Evolutionary conservation across 2,113 vertebrate species (phyloP).

Genomic region (Microtus pennsylvanicus): DNA sequence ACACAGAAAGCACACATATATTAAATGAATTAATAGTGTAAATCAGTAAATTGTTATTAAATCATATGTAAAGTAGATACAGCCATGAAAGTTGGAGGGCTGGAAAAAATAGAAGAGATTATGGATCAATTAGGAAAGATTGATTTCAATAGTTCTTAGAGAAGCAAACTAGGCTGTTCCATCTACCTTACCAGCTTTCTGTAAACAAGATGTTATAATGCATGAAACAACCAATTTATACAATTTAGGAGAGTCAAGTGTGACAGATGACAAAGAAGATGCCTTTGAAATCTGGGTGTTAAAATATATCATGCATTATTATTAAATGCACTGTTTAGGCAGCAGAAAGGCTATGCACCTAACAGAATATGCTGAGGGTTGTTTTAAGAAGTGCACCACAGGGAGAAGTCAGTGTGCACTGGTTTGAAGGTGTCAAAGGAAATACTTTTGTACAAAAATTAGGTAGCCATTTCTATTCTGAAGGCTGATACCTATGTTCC

Average conservation of each 20-base stretch:
- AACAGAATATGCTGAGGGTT: neutral
- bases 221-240: neutral
- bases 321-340: neutral
- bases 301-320: neutral
- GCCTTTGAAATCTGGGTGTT: constrained; percentile 21
- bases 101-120: neutral
- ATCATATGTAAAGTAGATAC: neutral
- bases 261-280: neutral
- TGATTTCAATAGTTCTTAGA: neutral
- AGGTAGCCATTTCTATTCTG: constrained; percentile 29
- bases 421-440: neutral
- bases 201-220: neutral
- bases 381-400: neutral
- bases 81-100: neutral
- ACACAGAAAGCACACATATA: neutral
- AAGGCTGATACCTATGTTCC: constrained; percentile 50
- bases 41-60: neutral
- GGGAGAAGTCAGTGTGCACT: neutral
- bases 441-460: neutral
- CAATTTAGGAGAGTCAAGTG: neutral
- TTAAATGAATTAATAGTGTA: neutral
- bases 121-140: neutral
- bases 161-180: neutral
- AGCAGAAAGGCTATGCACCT: neutral
- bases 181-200: neutral